Percentiles rank a stretch among this genome's conserved stretches.
These are phyloP conservation scores for Tangachromis dhanisi DNA, from an alignment of 2,113 vertebrate species.

Conservation along the genomic window DNA sequence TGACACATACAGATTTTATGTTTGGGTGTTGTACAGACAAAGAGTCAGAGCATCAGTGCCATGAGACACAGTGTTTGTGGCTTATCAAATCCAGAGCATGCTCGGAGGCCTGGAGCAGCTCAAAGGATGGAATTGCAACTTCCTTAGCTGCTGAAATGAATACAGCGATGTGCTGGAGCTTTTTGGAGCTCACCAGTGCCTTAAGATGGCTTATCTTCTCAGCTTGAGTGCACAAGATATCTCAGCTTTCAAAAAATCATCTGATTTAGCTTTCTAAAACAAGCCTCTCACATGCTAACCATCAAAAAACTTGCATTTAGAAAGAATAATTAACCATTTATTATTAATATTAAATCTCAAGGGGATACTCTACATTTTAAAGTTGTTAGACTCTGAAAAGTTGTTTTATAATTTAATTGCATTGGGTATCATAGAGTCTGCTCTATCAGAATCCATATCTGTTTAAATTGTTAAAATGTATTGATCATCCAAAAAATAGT, in stretches of 20 bases:
- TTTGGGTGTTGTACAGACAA: background rate
- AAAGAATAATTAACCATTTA: background rate
- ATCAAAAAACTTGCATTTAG: background rate
- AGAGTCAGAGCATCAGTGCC: background rate
- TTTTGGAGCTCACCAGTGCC: slow-evolving; percentile 10
- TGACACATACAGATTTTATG: background rate
- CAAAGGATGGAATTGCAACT: slow-evolving; percentile 1
- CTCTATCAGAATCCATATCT: background rate
- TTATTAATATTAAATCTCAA: background rate
- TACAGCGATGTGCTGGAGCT: background rate
- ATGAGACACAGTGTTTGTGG: slow-evolving; percentile 14
- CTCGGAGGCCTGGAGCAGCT: slow-evolving; percentile 20
- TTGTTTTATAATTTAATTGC: background rate
- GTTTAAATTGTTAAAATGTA: background rate
- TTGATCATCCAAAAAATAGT: background rate
- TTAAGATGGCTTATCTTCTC: slow-evolving; percentile 44
- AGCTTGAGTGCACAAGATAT: slow-evolving; percentile 25
- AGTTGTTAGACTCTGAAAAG: background rate
- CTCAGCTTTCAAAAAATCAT: background rate
- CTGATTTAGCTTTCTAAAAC: background rate
- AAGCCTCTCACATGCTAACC: background rate
- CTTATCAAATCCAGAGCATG: slow-evolving; percentile 28
- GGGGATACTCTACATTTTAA: background rate
- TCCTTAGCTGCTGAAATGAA: slow-evolving; percentile 25
- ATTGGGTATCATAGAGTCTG: background rate